Evolutionary conservation across 2,888 invertebrate species (phyloP), one percentile per base, ranked within the genome.

Genomic region (Melipona bicolor): DNA sequence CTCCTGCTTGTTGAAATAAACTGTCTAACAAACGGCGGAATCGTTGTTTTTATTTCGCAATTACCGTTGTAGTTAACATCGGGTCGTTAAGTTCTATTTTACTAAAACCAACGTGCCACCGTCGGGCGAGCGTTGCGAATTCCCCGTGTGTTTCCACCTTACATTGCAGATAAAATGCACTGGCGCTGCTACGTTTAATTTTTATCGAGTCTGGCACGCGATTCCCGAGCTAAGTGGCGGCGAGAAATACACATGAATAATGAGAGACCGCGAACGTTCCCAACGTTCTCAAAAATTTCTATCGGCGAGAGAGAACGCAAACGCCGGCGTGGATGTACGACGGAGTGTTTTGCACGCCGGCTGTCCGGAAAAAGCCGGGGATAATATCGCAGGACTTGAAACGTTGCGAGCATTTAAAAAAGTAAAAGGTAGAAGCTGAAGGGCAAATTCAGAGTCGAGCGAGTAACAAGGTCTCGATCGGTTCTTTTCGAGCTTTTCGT

Each of bases 131-230:
- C 24, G 65, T 21, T 49, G 27, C 27, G 43, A 68, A 68, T 56
- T 68, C 67, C 68, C 43, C 9, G 43, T 43, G 59, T 17, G 59
- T 76, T 68, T 19, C 56, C 68, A 27, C 67, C 56, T 67, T 56
- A 67, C 65, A n/a, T 11, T 68, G 56, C 49, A 59, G 59, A 67
- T 76, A 76, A 56, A 68, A 68, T 49, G 67, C 49, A 61, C 17
- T 24, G 9, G 61, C 5, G 52, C 52, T n/a, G 27, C 56, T 68
- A 50, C 56, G 49, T 76, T 68, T 68, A 67, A 76, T 76, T 76
- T 76, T 68, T 76, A 70, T 69, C 70, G 62, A 13, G 69, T n/a
- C 62, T 64, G 62, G 50, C 77, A 77, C 69, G 77, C 77, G 77
- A 77, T 62, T 52, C 24, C 56, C 59, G 24, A 69, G 61, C 52